A percentile compares a stretch with the other conserved stretches of the same genome.
These are phyloP conservation scores for Rhinichthys osculus DNA, from an alignment of 2,797 vertebrate species.

Conservation along the genomic window DNA sequence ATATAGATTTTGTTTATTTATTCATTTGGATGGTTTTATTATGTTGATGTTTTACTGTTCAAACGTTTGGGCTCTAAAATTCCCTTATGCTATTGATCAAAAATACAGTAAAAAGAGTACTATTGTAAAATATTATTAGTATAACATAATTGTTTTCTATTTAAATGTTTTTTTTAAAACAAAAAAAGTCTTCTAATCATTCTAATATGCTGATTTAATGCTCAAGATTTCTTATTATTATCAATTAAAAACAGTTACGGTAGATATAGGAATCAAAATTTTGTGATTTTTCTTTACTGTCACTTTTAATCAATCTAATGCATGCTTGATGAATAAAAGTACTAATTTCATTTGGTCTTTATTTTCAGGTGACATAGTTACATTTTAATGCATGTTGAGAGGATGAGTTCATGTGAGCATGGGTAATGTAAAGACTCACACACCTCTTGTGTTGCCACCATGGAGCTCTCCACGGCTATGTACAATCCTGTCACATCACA, in stretches of 20 bases:
- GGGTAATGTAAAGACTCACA: conserved; percentile 49
- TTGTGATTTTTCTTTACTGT: neutral
- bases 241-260: neutral
- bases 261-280: neutral
- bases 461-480: neutral
- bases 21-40: neutral
- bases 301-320: neutral
- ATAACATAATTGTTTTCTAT: too few species aligned
- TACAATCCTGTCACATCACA: conserved; percentile 41
- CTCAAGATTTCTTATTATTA: neutral
- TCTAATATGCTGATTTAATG: neutral
- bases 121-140: too few species aligned
- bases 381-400: neutral
- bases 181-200: neutral
- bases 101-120: too few species aligned
- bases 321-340: neutral
- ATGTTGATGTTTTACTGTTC: neutral
- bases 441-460: conserved; percentile 36
- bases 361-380: too few species aligned
- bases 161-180: too few species aligned
- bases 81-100: too few species aligned
- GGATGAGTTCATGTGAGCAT: conserved; percentile 45
- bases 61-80: neutral
- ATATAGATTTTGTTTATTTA: neutral
- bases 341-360: neutral